Percentiles rank a stretch among this genome's conserved stretches.
These are phyloP conservation scores for Rhineura floridana DNA, from an alignment of 2,113 vertebrate species.

Conservation along the genomic window DNA sequence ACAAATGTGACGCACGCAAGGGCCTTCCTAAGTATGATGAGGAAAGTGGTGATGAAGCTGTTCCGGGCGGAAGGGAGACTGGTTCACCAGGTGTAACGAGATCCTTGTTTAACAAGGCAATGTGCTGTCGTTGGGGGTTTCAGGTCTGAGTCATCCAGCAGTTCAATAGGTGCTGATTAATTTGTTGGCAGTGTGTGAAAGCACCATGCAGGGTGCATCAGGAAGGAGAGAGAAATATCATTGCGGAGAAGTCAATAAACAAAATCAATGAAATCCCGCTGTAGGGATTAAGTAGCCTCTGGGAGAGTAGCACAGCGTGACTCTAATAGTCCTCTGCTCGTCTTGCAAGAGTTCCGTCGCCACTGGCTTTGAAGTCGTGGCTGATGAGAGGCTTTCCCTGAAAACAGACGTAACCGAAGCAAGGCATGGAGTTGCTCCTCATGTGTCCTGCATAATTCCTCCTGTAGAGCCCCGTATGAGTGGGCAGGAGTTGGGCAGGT, in stretches of 20 bases:
- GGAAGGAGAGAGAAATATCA: conserved; percentile 60
- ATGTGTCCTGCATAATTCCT: accelerated
- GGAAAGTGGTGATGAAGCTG: background rate
- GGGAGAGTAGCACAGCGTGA: conserved; percentile 61
- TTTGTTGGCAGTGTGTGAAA: conserved; percentile 65
- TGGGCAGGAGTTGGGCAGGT: background rate
- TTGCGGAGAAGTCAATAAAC: conserved; percentile 75
- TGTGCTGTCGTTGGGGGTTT: conserved; percentile 2
- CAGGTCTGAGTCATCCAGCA: conserved; percentile 26
- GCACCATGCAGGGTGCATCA: conserved; percentile 34
- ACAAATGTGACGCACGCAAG: accelerated
- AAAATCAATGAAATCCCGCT: conserved; percentile 68
- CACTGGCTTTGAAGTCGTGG: background rate
- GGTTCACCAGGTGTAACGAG: conserved; percentile 39
- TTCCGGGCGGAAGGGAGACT: background rate
- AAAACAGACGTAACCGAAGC: background rate
- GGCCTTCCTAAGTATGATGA: background rate
- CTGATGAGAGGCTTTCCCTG: background rate
- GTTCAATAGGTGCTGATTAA: conserved; percentile 64
- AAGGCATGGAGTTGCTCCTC: background rate
- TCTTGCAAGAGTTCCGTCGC: background rate
- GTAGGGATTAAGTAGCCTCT: conserved; percentile 30
- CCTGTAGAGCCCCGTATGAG: background rate
- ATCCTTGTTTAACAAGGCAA: conserved; percentile 68
- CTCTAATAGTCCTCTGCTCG: conserved; percentile 61